Evolutionary conservation across 2,797 vertebrate genomes (phyloP).

Genomic region (Crypturellus tataupa): DNA sequence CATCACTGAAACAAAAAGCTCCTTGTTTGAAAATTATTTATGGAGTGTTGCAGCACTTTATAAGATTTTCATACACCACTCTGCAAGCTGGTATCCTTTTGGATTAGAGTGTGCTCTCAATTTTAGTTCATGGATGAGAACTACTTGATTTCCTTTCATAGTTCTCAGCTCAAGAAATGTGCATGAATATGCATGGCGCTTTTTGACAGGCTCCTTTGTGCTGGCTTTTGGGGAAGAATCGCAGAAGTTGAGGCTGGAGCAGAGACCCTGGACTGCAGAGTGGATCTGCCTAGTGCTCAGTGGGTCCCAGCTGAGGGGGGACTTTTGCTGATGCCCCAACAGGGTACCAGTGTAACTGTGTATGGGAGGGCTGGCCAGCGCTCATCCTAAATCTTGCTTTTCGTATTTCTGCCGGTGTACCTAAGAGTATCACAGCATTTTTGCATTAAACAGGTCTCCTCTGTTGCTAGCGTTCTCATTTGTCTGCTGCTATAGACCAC

Average conservation of each 20-base stretch:
- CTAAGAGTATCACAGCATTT: background rate
- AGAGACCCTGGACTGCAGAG: background rate
- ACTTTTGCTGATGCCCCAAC: background rate
- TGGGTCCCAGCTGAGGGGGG: background rate
- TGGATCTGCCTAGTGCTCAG: fast-evolving
- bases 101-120: conserved; percentile 63
- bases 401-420: background rate
- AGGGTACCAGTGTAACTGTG: background rate
- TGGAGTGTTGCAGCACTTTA: conserved; percentile 65
- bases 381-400: background rate
- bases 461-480: background rate
- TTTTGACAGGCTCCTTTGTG: conserved; percentile 15
- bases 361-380: background rate
- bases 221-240: background rate
- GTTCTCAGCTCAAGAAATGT: conserved; percentile 50
- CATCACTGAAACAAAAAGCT: conserved; percentile 70
- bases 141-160: conserved; percentile 72
- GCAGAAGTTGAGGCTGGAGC: background rate
- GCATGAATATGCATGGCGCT: conserved; percentile 53
- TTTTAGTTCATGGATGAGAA: conserved; percentile 68
- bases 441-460: background rate
- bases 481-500: background rate
- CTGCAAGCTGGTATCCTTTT: conserved; percentile 64
- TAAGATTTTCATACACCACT: conserved; percentile 68
- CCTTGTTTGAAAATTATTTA: conserved; percentile 79